Percentiles rank a stretch among this genome's conserved stretches.
Conservation (phyloP, 2,888 invertebrate species). For the Synanthedon vespiformis region DNA sequence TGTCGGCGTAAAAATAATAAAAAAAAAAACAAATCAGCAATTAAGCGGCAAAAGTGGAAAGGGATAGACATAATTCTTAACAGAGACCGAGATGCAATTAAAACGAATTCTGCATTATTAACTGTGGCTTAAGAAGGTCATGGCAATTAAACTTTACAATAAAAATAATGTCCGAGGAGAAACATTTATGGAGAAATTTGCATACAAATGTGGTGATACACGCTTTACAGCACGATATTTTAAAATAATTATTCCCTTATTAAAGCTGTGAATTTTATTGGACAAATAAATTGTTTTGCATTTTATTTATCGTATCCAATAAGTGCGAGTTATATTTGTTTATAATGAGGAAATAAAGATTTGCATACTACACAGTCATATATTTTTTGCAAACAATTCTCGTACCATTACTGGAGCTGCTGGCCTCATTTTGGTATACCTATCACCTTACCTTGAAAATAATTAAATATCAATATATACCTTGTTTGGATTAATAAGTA, state of each 20-base stretch:
- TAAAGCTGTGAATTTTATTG: not conserved
- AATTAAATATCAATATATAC: too few relatives aligned
- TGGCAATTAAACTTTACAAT: slow-evolving; percentile 55
- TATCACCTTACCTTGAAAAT: too few relatives aligned
- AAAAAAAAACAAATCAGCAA: too few relatives aligned
- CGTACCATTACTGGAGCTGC: too few relatives aligned
- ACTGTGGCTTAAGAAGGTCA: slow-evolving; percentile 47
- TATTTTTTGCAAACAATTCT: too few relatives aligned
- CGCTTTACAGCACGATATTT: not conserved
- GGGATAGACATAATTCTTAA: not conserved
- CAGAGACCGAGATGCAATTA: slow-evolving; percentile 35
- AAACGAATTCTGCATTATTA: slow-evolving; percentile 43
- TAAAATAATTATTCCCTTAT: not conserved
- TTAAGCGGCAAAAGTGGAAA: not conserved
- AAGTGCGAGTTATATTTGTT: too few relatives aligned
- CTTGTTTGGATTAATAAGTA: too few relatives aligned
- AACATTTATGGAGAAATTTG: slow-evolving; percentile 38
- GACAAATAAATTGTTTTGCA: not conserved
- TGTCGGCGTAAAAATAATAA: too few relatives aligned
- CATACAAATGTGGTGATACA: slow-evolving; percentile 18
- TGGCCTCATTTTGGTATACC: too few relatives aligned
- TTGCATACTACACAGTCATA: too few relatives aligned
- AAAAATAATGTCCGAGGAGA: slow-evolving; percentile 42
- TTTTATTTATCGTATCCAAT: not conserved
- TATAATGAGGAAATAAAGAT: too few relatives aligned